A percentile compares a stretch with the other conserved stretches of the same genome.
Conservation (phyloP, 1,140 invertebrate species). For the Trachymyrmex cornetzi region DNA sequence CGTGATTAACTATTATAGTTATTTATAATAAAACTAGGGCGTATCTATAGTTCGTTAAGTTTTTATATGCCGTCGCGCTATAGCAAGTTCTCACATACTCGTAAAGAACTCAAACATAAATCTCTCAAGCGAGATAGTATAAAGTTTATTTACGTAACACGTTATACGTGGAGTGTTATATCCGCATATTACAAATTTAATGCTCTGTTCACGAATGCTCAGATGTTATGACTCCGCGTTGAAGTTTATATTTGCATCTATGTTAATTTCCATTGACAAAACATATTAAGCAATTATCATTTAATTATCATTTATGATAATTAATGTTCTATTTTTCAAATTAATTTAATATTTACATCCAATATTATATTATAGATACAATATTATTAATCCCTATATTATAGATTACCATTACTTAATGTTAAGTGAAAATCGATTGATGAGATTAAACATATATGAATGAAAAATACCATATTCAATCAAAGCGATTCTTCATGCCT, state of each 20-base stretch:
- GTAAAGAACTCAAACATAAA: conserved; percentile 42
- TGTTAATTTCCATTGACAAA: conserved; percentile 36
- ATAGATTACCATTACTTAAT: background rate
- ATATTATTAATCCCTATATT: background rate
- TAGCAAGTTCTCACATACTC: conserved; percentile 27
- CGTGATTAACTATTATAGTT: background rate
- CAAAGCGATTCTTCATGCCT: too few species aligned
- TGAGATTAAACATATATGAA: too few species aligned
- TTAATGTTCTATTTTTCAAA: conserved; percentile 15
- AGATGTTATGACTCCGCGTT: conserved; percentile 26
- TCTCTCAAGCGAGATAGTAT: conserved; percentile 45
- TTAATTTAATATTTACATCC: background rate
- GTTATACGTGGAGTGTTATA: conserved; percentile 38
- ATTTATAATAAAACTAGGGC: conserved; percentile 27
- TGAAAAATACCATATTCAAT: too few species aligned
- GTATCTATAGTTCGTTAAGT: conserved; percentile 23
- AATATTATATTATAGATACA: background rate
- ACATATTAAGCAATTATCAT: conserved; percentile 15
- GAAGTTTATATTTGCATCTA: conserved; percentile 47
- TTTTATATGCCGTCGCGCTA: conserved; percentile 17
- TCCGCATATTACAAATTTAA: conserved; percentile 36
- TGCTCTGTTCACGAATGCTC: conserved; percentile 24
- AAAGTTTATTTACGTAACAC: conserved; percentile 53
- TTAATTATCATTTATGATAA: too few species aligned
- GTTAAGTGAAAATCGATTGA: too few species aligned